Conservation (phyloP, 2,888 invertebrate genomes). For the Phasia obesa region DNA sequence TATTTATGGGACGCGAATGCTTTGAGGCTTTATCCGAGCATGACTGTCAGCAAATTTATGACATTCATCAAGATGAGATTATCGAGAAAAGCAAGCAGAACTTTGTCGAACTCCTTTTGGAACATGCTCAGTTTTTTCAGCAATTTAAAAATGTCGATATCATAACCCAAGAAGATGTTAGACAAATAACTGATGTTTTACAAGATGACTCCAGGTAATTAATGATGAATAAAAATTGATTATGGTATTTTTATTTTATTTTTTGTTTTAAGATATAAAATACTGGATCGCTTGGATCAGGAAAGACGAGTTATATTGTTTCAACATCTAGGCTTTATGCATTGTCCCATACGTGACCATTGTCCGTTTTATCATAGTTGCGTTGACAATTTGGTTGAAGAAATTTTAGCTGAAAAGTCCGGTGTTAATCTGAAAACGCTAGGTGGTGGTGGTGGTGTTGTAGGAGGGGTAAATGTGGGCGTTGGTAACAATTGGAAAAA, state of each 20-base stretch:
- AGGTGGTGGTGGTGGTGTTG: constrained; percentile 65
- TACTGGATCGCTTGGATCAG: constrained; percentile 95
- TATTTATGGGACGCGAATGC: constrained; percentile 97
- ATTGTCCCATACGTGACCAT: constrained; percentile 96
- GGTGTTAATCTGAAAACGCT: constrained; percentile 85
- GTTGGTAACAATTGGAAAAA: constrained; percentile 76
- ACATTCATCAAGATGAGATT: constrained; percentile 95
- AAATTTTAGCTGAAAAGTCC: constrained; percentile 80
- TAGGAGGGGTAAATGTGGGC: constrained; percentile 31
- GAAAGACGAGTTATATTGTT: constrained; percentile 96
- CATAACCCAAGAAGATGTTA: constrained; percentile 96
- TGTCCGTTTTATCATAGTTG: constrained; percentile 95
- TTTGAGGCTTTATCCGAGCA: constrained; percentile 95
- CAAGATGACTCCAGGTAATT: constrained; percentile 95
- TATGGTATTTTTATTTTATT: neutral
- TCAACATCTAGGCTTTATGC: constrained; percentile 97
- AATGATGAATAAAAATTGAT: neutral
- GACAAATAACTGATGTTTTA: constrained; percentile 94
- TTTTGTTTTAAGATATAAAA: constrained; percentile 88
- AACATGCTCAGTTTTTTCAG: constrained; percentile 96
- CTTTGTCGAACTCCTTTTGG: constrained; percentile 95
- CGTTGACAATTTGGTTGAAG: constrained; percentile 89
- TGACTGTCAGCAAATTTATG: constrained; percentile 96
- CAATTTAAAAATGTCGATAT: constrained; percentile 96
- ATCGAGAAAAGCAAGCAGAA: constrained; percentile 94